A percentile compares a stretch with the other conserved stretches of the same genome.
These are phyloP conservation scores for Chaenocephalus aceratus DNA, from an alignment of 2,113 vertebrate species.

Conservation along the genomic window DNA sequence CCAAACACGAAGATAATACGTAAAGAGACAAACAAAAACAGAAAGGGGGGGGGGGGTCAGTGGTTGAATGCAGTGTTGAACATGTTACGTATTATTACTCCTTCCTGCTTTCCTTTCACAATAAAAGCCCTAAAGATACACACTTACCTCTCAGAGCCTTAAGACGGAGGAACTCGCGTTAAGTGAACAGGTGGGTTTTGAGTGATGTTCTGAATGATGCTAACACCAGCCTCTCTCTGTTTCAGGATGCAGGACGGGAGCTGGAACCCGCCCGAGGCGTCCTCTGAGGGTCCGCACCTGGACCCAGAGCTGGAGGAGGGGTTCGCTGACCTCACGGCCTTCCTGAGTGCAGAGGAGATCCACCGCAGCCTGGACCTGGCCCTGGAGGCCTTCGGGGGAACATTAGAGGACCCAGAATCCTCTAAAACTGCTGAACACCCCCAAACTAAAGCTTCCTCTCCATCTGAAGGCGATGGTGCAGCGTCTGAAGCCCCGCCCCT, in stretches of 20 bases:
- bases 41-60: too few species aligned
- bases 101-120: too few species aligned
- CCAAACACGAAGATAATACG: too few species aligned
- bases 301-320: constrained; percentile 85
- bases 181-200: too few species aligned
- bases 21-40: too few species aligned
- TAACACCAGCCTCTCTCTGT: constrained; percentile 34
- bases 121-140: too few species aligned
- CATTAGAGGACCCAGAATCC: neutral
- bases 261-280: constrained; percentile 85
- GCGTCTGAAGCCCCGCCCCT: constrained; percentile 71
- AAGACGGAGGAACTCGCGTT: too few species aligned
- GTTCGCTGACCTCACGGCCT: constrained; percentile 91
- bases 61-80: too few species aligned
- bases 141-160: too few species aligned
- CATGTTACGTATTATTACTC: too few species aligned
- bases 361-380: constrained; percentile 93
- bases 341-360: constrained; percentile 95
- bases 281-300: constrained; percentile 84
- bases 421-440: too few species aligned
- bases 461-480: constrained; percentile 28
- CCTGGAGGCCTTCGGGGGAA: constrained; percentile 87
- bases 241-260: constrained; percentile 90
- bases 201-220: too few species aligned
- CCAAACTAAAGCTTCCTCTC: constrained; percentile 54